Evolutionary conservation across 2,888 invertebrate species (phyloP), one percentile per base, ranked within the genome.

Genomic region (Crocallis elinguaria): DNA sequence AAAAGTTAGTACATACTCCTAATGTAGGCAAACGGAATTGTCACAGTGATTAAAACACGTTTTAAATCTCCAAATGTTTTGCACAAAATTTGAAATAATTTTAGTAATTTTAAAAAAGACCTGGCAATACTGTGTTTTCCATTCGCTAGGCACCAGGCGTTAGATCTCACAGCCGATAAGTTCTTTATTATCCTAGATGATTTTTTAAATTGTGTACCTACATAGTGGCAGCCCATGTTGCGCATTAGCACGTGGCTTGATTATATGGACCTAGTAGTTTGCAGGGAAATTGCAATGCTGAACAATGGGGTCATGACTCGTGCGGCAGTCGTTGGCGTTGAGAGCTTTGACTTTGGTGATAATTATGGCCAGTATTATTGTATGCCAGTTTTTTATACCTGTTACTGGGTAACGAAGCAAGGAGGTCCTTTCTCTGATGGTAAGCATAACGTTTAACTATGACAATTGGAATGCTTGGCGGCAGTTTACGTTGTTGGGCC

Each of bases 151-250:
- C 86, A 87, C 76, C 67, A 81, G 30, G 83, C 84, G 78, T 86
- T 82, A 86, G 88, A 89, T 89, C 86, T 84, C 86, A 82, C 84
- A 86, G 82, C 77, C 78, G 88, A 89, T 89, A 88, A 88, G 75
- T 78, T 82, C 86, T 86, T 88, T 88, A 89, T 88, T 88, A 88
- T 88, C 84, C 87, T 86, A 86, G 84, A 88, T 87, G 86, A 87
- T 87, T 86, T 88, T 88, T 87, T 88, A 86, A 88, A 88, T 86
- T 86, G 75, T 75, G 79, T 65, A 72, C 70, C 73, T 76, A 83
- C 75, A 54, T 56, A 32, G 52, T 75, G 67, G 76, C 67, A 74
- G 75, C 77, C 79, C 52, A 65, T 68, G 79, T 82, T 86, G 85
- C 78, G 73, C 81, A 83, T 83, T 80, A 77, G 61, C 75, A 77